A percentile compares a stretch with the other conserved stretches of the same genome.
Conservation (phyloP, 2,888 invertebrate genomes). For the Bedellia somnulentella region DNA sequence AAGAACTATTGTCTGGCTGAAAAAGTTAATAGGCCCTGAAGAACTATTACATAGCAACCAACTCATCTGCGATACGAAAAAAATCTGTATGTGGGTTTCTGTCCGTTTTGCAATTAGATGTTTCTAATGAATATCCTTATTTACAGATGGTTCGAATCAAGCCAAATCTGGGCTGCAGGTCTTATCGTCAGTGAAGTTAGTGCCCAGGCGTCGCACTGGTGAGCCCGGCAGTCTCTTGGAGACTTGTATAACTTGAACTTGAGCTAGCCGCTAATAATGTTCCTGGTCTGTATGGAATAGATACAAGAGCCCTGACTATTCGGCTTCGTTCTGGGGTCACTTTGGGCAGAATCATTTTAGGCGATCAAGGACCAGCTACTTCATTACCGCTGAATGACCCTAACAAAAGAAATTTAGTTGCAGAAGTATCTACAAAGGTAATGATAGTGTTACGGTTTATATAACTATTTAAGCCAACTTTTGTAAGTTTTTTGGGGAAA, state of each 20-base stretch:
- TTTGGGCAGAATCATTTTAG: conserved; percentile 68
- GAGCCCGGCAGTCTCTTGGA: conserved; percentile 75
- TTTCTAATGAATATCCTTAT: too few species aligned
- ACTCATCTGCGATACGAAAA: too few species aligned
- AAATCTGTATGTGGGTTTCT: too few species aligned
- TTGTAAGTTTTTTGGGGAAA: conserved; percentile 1
- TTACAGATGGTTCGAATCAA: conserved; percentile 87
- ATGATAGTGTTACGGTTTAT: too few species aligned
- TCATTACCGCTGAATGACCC: conserved; percentile 67
- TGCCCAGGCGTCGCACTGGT: conserved; percentile 89
- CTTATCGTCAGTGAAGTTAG: conserved; percentile 91
- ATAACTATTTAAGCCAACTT: too few species aligned
- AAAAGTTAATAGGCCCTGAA: too few species aligned
- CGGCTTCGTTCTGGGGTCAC: conserved; percentile 88
- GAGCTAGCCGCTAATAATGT: conserved; percentile 77
- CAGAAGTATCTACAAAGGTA: conserved; percentile 85
- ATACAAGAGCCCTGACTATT: conserved; percentile 91
- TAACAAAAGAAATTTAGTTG: conserved; percentile 84
- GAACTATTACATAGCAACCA: too few species aligned
- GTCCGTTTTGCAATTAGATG: too few species aligned
- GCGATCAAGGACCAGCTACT: conserved; percentile 40
- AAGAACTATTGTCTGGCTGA: too few species aligned
- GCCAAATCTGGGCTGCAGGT: conserved; percentile 87
- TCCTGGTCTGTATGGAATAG: conserved; percentile 89
- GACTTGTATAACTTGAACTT: too few species aligned